Percentiles rank a stretch among this genome's conserved stretches.
phyloP scores from a whole-genome alignment of 2,113 vertebrate species.

The Tringa solitaria region DNA sequence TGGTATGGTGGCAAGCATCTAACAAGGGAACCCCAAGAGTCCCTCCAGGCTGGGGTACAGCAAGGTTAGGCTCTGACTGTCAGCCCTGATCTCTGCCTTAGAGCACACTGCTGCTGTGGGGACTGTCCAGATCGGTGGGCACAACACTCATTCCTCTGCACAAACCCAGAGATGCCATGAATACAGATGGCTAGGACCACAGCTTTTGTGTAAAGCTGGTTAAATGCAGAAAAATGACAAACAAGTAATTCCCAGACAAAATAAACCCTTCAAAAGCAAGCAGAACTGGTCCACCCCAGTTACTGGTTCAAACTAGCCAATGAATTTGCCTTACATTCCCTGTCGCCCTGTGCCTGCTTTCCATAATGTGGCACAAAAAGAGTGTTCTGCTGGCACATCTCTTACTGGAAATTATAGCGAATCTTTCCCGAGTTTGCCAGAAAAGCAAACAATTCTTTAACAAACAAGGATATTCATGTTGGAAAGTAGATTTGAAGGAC shows the following conservation, averaged over 20 bases:
- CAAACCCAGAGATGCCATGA: background rate
- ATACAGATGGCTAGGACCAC: background rate
- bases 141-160: background rate
- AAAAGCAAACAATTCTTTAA: slow-evolving; percentile 21
- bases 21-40: background rate
- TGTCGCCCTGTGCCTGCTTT: background rate
- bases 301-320: background rate
- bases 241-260: background rate
- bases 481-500: background rate
- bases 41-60: background rate
- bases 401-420: background rate
- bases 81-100: background rate
- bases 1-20: background rate
- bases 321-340: background rate
- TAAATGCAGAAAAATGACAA: background rate
- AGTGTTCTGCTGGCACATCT: background rate
- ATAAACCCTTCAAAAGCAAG: background rate
- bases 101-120: background rate
- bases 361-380: background rate
- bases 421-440: background rate
- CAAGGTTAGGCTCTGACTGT: background rate
- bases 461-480: background rate
- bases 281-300: background rate
- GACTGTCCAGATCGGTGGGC: background rate
- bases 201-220: background rate